Conservation (phyloP, 2,797 vertebrate species). For the Hydrolagus colliei region DNA sequence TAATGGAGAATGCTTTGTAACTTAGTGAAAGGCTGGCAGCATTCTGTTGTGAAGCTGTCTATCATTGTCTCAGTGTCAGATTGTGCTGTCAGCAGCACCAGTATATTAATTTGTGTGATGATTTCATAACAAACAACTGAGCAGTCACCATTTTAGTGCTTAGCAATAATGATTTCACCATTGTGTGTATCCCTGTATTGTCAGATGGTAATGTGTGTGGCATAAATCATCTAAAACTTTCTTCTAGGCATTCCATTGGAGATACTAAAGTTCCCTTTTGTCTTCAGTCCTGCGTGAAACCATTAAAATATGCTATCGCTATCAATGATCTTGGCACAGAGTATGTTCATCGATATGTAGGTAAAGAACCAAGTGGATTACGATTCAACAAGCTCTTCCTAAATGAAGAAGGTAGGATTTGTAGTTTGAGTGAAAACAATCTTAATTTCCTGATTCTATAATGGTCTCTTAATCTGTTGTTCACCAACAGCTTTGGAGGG, state of each 20-base stretch:
- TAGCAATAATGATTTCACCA: not conserved
- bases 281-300: slow-evolving; percentile 94
- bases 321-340: slow-evolving; percentile 94
- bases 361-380: slow-evolving; percentile 92
- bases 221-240: slow-evolving; percentile 17
- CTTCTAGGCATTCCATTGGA: slow-evolving; percentile 79
- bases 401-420: slow-evolving; percentile 85
- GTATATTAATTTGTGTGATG: not conserved
- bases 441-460: not conserved
- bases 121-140: not conserved
- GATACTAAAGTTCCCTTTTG: slow-evolving; percentile 98
- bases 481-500: not conserved
- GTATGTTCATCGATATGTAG: slow-evolving; percentile 92
- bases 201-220: not conserved
- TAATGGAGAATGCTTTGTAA: too few relatives aligned
- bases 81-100: not conserved
- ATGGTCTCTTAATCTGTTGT: not conserved
- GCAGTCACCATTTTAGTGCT: not conserved
- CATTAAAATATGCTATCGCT: slow-evolving; percentile 89
- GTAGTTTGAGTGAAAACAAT: not conserved
- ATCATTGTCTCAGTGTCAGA: not conserved
- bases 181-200: not conserved
- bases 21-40: too few relatives aligned
- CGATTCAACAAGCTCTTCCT: slow-evolving; percentile 97
- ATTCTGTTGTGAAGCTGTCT: too few relatives aligned